Base-by-base conservation (phyloP, 2,113 vertebrate species). In the Oreochromis spilurus region DNA sequence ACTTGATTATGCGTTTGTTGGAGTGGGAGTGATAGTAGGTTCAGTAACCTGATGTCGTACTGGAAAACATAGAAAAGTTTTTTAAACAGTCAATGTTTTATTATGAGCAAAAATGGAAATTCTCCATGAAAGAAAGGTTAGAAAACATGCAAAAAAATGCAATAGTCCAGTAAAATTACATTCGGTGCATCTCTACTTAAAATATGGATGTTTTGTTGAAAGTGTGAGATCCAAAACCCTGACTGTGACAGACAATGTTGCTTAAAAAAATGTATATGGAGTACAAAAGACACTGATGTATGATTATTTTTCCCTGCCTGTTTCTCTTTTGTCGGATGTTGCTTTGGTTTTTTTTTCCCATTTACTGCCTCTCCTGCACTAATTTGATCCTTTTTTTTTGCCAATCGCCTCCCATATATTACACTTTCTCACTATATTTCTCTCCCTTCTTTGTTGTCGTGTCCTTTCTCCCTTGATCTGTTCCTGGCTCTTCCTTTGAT, bases 221-320 rank as follows among this genome's bases (percentile, higher is more conserved):
- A 93, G 91, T 89, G 92, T 89, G 84, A 72, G 86, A 90, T 82
- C 91, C 89, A 84, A 90, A 93, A 88, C 88, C 91, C 88, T 79
- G 54, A 60, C 50, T 31, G 38, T 83, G 43, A 89, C n/a, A 70
- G 62, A 80, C 34, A 36, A 36, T 79, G 48, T 89, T 88, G 89
- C 83, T 89, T 84, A 83, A 84, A 78, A 83, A 84, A 78, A 65
- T 40, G 77, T 79, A 87, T 55, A 88, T 81, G 24, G 11, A 91
- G 70, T 40, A 57, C 81, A 82, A 87, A 80, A 70, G 54, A 26
- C 31, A 92, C 75, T 94, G 91, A 95, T 53, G 55, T 50, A 79
- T 88, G 52, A 88, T 90, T 88, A 48, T 83, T 58, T 89, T 40
- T 57, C 48, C 62, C 72, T 79, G 83, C 81, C 82, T 81, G 52